Conservation (phyloP, 2,113 vertebrate species). For the Psephotus haematonotus region DNA sequence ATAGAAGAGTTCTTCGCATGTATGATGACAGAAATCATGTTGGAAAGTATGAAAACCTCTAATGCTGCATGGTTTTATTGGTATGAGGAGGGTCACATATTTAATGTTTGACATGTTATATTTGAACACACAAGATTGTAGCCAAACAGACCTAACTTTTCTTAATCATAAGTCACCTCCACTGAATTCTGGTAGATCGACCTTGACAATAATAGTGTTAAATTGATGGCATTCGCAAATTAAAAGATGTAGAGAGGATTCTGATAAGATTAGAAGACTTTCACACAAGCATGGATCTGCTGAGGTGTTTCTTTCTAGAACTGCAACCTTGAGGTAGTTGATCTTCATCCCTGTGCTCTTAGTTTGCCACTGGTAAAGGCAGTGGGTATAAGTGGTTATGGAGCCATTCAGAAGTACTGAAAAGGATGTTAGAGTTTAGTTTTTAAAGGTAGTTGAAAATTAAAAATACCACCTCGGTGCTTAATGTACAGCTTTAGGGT, state of each 20-base stretch:
- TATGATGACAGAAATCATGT: slow-evolving; percentile 99
- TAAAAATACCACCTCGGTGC: background rate
- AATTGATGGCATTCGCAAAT: background rate
- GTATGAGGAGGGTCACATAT: slow-evolving; percentile 33
- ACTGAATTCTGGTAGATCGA: background rate
- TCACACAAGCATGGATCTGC: background rate
- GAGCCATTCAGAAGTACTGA: background rate
- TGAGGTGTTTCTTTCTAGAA: background rate
- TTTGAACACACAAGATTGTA: background rate
- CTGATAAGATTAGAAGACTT: background rate
- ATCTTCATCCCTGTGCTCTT: background rate
- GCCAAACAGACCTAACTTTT: background rate
- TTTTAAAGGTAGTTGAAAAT: background rate
- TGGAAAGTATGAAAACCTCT: slow-evolving; percentile 90
- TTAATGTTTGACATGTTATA: background rate
- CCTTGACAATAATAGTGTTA: background rate
- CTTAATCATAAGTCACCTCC: background rate
- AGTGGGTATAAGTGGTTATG: background rate
- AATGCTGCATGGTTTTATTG: slow-evolving; percentile 67
- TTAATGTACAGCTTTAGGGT: background rate
- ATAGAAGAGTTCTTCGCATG: slow-evolving; percentile 96
- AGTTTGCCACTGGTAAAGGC: background rate
- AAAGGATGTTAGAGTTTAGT: background rate
- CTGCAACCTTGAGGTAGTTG: background rate
- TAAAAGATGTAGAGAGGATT: background rate